These are phyloP conservation scores for Oryzias javanicus DNA, from an alignment of 2,113 vertebrate genomes.

Conservation along the genomic window DNA sequence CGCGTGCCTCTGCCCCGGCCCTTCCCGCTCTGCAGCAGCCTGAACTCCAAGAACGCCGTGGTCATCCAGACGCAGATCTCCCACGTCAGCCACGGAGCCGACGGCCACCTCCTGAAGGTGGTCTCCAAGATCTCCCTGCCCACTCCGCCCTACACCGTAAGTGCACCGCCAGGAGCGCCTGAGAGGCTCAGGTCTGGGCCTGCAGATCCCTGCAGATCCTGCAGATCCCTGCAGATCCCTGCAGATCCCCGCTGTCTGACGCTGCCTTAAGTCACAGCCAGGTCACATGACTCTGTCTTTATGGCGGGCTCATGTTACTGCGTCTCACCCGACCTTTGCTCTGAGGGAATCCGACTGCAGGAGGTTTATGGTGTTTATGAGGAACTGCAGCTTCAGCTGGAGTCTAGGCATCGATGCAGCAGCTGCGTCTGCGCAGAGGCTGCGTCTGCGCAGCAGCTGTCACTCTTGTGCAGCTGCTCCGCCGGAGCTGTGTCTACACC, in stretches of 20 bases:
- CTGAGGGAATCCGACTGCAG: constrained; percentile 21
- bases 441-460: too few species aligned
- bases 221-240: neutral
- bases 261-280: constrained; percentile 12
- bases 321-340: constrained; percentile 68
- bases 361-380: constrained; percentile 9
- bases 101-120: constrained; percentile 89
- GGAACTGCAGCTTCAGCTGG: too few species aligned
- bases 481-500: too few species aligned
- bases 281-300: constrained; percentile 20
- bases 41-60: constrained; percentile 89
- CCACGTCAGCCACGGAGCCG: constrained; percentile 83
- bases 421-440: too few species aligned
- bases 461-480: too few species aligned
- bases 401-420: too few species aligned
- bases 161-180: constrained; percentile 59
- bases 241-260: neutral
- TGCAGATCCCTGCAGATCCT: constrained; percentile 12
- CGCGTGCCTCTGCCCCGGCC: constrained; percentile 90
- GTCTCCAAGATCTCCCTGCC: constrained; percentile 95
- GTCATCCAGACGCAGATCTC: constrained; percentile 91
- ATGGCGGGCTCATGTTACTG: constrained; percentile 23
- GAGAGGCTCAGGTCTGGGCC: constrained; percentile 20
- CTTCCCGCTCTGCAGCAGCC: constrained; percentile 79
- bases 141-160: constrained; percentile 95